A percentile compares a stretch with the other conserved stretches of the same genome.
phyloP scores from a whole-genome alignment of 2,888 invertebrate genomes.

The Caenorhabditis sp. region DNA sequence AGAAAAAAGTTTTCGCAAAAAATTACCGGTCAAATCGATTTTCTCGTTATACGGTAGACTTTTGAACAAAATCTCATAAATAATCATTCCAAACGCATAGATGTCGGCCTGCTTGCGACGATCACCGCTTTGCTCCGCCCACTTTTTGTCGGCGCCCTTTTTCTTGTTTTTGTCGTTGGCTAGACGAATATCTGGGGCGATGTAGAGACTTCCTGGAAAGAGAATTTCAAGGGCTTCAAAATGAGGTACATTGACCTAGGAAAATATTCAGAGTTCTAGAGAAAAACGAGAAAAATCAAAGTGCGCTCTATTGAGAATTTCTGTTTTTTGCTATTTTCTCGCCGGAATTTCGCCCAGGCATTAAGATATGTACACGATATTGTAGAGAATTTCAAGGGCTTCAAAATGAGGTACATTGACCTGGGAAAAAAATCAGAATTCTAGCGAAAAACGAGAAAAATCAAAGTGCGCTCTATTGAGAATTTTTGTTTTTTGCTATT shows the following conservation, averaged over 20 bases:
- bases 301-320: not conserved
- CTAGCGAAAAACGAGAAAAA: not conserved
- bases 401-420: not conserved
- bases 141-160: conserved; percentile 45
- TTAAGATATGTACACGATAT: not conserved
- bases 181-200: conserved; percentile 46
- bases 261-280: not conserved
- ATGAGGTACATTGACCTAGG: not conserved
- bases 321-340: not conserved
- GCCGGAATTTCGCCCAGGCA: too few species aligned
- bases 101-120: conserved; percentile 46
- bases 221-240: not conserved
- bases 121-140: conserved; percentile 26
- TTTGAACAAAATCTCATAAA: conserved; percentile 61
- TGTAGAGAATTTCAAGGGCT: conserved; percentile 1
- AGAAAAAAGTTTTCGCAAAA: too few species aligned
- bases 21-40: conserved; percentile 37
- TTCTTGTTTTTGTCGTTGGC: conserved; percentile 41
- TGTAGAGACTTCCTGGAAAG: conserved; percentile 42
- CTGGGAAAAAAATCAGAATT: too few species aligned
- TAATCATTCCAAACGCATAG: conserved; percentile 53
- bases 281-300: too few species aligned
- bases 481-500: not conserved
- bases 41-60: conserved; percentile 58
- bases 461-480: not conserved